Evolutionary conservation across 2,888 invertebrate genomes (phyloP).

Genomic region (Apomyelois bistriatella): DNA sequence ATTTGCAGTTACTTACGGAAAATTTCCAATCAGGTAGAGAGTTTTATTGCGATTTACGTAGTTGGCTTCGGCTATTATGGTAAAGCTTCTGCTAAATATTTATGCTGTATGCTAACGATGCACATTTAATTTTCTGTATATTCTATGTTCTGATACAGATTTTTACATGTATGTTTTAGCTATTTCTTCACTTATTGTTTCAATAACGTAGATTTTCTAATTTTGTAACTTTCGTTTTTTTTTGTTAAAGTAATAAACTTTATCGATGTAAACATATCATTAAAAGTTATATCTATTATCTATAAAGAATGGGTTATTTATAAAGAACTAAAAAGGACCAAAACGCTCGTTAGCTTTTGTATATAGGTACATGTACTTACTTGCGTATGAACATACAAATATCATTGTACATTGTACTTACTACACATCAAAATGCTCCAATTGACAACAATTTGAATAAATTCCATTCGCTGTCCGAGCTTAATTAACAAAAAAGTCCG

Average conservation of each 20-base stretch:
- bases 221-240: no score
- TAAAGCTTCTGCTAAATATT: conserved; percentile 8
- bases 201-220: no score
- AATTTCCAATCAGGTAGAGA: conserved; percentile 7
- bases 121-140: background rate
- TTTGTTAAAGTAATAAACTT: no score
- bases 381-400: no score
- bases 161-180: background rate
- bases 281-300: no score
- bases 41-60: conserved; percentile 10
- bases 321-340: no score
- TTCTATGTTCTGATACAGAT: background rate
- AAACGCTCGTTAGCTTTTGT: no score
- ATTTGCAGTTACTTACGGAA: conserved; percentile 7
- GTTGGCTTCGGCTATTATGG: conserved; percentile 2
- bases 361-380: no score
- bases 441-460: conserved; percentile 9
- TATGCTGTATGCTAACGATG: background rate
- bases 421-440: background rate
- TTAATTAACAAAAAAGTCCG: conserved; percentile 3
- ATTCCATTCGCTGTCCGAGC: background rate
- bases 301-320: no score
- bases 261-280: no score
- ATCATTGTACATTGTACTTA: background rate
- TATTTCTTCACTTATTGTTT: no score